Percentiles rank a stretch among this genome's conserved stretches.
phyloP scores from a whole-genome alignment of 2,113 vertebrate species.

The Rafetus swinhoei region DNA sequence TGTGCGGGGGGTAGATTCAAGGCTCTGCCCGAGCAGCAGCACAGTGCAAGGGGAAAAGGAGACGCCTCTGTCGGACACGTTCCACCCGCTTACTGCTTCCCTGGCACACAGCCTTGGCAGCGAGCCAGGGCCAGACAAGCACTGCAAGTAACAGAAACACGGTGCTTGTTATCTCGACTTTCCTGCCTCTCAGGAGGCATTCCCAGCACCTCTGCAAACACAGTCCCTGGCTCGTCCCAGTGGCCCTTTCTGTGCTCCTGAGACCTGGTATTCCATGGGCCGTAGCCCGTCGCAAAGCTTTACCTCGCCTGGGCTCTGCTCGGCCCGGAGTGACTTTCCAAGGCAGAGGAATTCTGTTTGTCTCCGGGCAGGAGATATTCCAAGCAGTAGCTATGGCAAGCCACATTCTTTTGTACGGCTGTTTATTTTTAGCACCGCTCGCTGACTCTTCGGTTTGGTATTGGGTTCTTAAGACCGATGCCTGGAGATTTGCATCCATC shows the following conservation, averaged over 20 bases:
- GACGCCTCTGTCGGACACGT: neutral
- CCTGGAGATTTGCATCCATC: neutral
- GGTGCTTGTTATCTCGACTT: neutral
- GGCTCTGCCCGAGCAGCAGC: neutral
- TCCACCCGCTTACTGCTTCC: neutral
- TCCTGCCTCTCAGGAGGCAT: no score
- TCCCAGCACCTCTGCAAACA: neutral
- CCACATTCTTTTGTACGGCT: conserved; percentile 25
- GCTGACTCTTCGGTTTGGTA: conserved; percentile 19
- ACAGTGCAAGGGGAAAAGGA: neutral
- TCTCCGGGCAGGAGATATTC: neutral
- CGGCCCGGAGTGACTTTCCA: neutral
- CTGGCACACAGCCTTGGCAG: neutral
- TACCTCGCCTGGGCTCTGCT: neutral
- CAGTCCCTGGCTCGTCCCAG: neutral
- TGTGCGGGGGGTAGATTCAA: no score
- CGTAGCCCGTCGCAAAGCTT: neutral
- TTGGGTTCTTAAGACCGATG: neutral
- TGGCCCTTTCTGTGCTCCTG: neutral
- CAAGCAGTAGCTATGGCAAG: neutral
- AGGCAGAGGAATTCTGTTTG: neutral
- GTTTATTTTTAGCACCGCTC: conserved; percentile 63
- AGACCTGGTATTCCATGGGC: no score
- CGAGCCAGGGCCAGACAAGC: neutral
- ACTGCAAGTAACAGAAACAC: neutral